phyloP scores from a whole-genome alignment of 2,797 vertebrate species.

The Acanthurus lineatus region DNA sequence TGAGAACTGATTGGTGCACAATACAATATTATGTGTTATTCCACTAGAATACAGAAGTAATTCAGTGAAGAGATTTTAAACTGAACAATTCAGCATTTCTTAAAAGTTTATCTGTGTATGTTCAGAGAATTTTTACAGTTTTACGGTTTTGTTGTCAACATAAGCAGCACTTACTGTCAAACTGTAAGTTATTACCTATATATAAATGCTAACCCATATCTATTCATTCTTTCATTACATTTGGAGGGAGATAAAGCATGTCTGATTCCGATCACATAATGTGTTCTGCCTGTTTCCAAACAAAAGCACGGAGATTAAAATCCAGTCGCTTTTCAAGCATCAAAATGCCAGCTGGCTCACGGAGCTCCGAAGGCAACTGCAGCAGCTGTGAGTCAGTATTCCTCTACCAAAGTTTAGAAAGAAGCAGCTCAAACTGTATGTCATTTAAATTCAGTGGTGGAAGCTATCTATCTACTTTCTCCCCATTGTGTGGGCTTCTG shows the following conservation, averaged over 20 bases:
- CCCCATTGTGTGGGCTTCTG: not conserved
- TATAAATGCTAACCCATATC: not conserved
- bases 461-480: slow-evolving; percentile 2
- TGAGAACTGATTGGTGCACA: no score
- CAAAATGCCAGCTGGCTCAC: slow-evolving; percentile 46
- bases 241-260: not conserved
- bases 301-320: slow-evolving; percentile 24
- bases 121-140: not conserved
- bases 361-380: slow-evolving; percentile 35
- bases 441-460: not conserved
- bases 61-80: no score
- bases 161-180: not conserved
- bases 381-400: slow-evolving; percentile 32
- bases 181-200: not conserved
- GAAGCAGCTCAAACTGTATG: slow-evolving; percentile 12
- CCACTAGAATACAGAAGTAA: no score
- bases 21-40: no score
- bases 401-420: not conserved
- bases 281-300: slow-evolving; percentile 6
- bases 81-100: not conserved
- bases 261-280: slow-evolving; percentile 28
- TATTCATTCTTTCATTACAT: not conserved
- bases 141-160: not conserved
- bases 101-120: not conserved
- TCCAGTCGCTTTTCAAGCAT: not conserved